These are phyloP conservation scores for Hydrolagus affinis DNA, from an alignment of 2,113 vertebrate genomes.

Conservation along the genomic window DNA sequence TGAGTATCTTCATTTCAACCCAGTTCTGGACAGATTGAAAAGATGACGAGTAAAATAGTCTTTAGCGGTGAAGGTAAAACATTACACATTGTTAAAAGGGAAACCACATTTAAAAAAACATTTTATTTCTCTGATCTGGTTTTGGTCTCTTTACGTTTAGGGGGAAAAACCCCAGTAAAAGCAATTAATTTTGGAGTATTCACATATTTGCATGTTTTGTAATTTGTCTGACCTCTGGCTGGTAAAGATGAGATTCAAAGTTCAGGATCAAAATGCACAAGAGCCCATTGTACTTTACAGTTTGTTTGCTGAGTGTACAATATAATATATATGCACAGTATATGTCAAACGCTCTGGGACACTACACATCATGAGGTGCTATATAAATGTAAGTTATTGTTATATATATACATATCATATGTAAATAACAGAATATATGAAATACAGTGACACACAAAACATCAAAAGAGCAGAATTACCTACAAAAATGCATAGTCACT, in stretches of 20 bases:
- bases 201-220: background rate
- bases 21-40: slow-evolving; percentile 44
- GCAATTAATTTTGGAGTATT: no score
- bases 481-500: no score
- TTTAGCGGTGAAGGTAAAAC: background rate
- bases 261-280: background rate
- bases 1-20: slow-evolving; percentile 45
- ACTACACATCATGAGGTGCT: no score
- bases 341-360: background rate
- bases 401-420: no score
- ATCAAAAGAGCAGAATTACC: no score
- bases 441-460: no score
- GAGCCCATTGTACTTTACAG: background rate
- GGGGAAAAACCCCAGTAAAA: no score
- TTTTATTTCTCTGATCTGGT: no score
- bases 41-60: slow-evolving; percentile 35
- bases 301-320: background rate
- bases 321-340: background rate
- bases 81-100: background rate
- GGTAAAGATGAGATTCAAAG: background rate
- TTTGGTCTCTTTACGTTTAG: background rate
- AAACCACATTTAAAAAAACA: background rate
- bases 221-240: background rate
- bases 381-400: no score
- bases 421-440: no score